Conservation (phyloP, 1,140 invertebrate genomes). For the Pollicipes pollicipes region DNA sequence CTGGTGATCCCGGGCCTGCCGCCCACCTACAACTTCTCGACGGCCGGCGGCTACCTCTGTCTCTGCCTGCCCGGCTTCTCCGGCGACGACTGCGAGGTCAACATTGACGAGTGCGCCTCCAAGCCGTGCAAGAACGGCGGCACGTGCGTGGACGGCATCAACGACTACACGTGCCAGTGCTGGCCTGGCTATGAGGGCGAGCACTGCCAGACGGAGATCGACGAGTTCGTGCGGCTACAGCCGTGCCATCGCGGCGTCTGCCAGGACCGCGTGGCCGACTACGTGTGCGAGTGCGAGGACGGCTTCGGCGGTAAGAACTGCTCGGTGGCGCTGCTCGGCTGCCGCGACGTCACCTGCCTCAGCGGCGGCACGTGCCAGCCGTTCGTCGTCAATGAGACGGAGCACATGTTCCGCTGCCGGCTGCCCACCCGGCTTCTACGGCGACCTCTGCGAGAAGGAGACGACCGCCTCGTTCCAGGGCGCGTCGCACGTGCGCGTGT, state of each 20-base stretch:
- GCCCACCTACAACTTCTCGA: constrained; percentile 21
- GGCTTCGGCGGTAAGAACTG: constrained; percentile 83
- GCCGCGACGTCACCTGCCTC: constrained; percentile 47
- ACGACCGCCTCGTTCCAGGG: constrained; percentile 62
- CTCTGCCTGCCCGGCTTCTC: constrained; percentile 42
- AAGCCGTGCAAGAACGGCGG: constrained; percentile 56
- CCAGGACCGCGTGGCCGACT: constrained; percentile 43
- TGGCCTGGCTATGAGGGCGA: constrained; percentile 63
- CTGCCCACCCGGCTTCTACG: constrained; percentile 60
- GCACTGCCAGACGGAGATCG: constrained; percentile 59
- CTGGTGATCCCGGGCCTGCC: constrained; percentile 16
- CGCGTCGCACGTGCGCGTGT: too few relatives aligned
- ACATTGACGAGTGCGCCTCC: constrained; percentile 73
- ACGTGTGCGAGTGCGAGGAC: constrained; percentile 32
- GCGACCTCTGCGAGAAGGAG: constrained; percentile 52
- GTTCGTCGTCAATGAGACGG: constrained; percentile 51
- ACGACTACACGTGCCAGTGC: constrained; percentile 35
- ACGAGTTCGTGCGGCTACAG: constrained; percentile 52
- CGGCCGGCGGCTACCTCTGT: constrained; percentile 48
- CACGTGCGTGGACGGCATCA: constrained; percentile 42
- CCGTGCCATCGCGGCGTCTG: constrained; percentile 67
- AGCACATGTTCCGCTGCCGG: constrained; percentile 70
- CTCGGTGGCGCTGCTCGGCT: constrained; percentile 57
- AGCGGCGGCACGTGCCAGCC: constrained; percentile 69
- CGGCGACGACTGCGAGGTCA: constrained; percentile 54